phyloP scores from a whole-genome alignment of 2,113 vertebrate species.

The Paramisgurnus dabryanus region DNA sequence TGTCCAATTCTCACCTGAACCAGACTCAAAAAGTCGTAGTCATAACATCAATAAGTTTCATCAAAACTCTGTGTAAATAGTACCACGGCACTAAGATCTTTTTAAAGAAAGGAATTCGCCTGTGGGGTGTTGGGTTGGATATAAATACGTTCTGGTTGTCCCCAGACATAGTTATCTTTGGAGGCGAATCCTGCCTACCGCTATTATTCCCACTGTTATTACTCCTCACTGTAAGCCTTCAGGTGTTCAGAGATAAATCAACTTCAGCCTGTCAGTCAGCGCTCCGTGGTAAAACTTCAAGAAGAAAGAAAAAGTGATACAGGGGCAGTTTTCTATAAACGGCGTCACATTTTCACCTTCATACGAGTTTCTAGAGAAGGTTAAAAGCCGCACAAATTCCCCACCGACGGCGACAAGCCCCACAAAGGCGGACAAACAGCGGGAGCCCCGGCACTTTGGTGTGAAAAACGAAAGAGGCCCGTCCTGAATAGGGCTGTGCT shows the following conservation, averaged over 20 bases:
- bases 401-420: slow-evolving; percentile 64
- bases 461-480: background rate
- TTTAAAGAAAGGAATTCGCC: slow-evolving; percentile 57
- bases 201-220: slow-evolving; percentile 40
- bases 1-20: background rate
- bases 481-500: slow-evolving; percentile 49
- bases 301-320: slow-evolving; percentile 38
- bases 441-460: slow-evolving; percentile 52
- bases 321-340: slow-evolving; percentile 32
- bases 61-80: slow-evolving; percentile 15
- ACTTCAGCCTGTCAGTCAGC: slow-evolving; percentile 14
- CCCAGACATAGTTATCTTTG: slow-evolving; percentile 58
- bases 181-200: slow-evolving; percentile 44
- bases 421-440: slow-evolving; percentile 67
- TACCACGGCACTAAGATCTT: slow-evolving; percentile 31
- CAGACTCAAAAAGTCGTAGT: background rate
- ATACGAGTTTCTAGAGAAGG: slow-evolving; percentile 56
- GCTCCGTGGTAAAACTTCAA: slow-evolving; percentile 59
- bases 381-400: slow-evolving; percentile 75
- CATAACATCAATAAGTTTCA: background rate
- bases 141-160: slow-evolving; percentile 64
- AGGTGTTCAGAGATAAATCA: slow-evolving; percentile 15
- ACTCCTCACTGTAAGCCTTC: slow-evolving; percentile 17
- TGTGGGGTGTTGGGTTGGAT: slow-evolving; percentile 52
- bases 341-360: slow-evolving; percentile 9